These are phyloP conservation scores for Latrodectus geometricus DNA, from an alignment of 1,140 invertebrate species.

Conservation along the genomic window DNA sequence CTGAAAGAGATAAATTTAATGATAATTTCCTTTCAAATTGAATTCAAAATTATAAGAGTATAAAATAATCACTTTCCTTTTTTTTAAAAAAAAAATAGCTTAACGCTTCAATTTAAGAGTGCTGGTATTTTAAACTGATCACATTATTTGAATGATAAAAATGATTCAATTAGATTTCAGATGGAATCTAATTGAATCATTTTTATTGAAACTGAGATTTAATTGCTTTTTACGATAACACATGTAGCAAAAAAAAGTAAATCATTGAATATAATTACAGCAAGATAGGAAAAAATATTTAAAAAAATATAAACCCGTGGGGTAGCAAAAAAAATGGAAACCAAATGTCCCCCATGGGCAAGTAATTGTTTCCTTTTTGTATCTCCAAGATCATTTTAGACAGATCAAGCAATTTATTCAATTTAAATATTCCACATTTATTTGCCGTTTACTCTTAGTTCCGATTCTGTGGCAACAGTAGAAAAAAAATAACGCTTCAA, in stretches of 20 bases:
- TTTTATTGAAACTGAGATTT: too few relatives aligned
- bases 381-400: constrained; percentile 16
- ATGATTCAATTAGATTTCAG: too few relatives aligned
- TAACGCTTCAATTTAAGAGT: too few relatives aligned
- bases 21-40: too few relatives aligned
- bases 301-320: background rate
- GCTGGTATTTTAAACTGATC: too few relatives aligned
- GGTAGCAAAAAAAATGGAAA: background rate
- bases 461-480: background rate
- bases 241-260: background rate
- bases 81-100: too few relatives aligned
- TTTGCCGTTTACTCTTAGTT: background rate
- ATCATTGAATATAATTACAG: background rate
- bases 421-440: constrained; percentile 41
- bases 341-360: background rate
- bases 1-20: too few relatives aligned
- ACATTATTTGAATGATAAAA: too few relatives aligned
- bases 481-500: constrained; percentile 25
- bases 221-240: too few relatives aligned
- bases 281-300: background rate
- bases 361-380: background rate
- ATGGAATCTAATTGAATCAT: too few relatives aligned
- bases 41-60: too few relatives aligned
- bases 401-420: constrained; percentile 26
- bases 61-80: too few relatives aligned